These are phyloP conservation scores for Prionailurus bengalensis DNA, from an alignment of 2,113 vertebrate genomes.

Conservation along the genomic window DNA sequence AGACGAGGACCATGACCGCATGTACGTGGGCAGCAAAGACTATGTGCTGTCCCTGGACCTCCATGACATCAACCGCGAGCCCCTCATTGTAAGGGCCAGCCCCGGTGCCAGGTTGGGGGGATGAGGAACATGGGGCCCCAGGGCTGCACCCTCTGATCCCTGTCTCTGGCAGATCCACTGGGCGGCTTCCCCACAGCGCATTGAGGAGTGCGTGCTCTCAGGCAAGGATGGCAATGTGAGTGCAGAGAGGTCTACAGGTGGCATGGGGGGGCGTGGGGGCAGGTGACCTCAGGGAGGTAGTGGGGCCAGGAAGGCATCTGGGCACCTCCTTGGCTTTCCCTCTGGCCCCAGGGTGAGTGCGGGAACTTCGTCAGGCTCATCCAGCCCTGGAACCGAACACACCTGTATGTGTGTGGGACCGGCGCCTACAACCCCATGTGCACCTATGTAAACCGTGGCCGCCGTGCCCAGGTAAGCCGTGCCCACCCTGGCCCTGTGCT, in stretches of 20 bases:
- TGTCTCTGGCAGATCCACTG: conserved; percentile 94
- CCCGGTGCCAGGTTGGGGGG: not conserved
- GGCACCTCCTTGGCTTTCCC: conserved; percentile 47
- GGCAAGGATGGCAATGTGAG: conserved; percentile 98
- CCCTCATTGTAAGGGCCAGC: conserved; percentile 94
- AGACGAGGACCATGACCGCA: conserved; percentile 99
- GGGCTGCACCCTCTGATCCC: conserved; percentile 3
- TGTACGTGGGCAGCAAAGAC: conserved; percentile 99
- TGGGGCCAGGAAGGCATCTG: not conserved
- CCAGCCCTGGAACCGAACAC: conserved; percentile 99
- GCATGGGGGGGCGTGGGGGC: fast-evolving
- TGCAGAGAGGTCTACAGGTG: conserved; percentile 4
- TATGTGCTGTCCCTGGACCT: conserved; percentile 97
- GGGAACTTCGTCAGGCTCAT: conserved; percentile 99
- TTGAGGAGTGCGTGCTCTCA: conserved; percentile 96
- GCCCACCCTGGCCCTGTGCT: not conserved
- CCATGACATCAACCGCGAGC: conserved; percentile 99
- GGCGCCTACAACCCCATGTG: conserved; percentile 99
- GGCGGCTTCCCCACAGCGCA: conserved; percentile 95
- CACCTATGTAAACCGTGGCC: conserved; percentile 96
- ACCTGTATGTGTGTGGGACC: conserved; percentile 98
- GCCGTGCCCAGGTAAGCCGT: conserved; percentile 95
- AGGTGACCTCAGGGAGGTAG: not conserved
- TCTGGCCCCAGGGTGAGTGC: conserved; percentile 94
- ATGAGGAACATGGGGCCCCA: fast-evolving